Evolutionary conservation across 2,797 vertebrate genomes (phyloP).

Genomic region (Mormyrops attenuatus): DNA sequence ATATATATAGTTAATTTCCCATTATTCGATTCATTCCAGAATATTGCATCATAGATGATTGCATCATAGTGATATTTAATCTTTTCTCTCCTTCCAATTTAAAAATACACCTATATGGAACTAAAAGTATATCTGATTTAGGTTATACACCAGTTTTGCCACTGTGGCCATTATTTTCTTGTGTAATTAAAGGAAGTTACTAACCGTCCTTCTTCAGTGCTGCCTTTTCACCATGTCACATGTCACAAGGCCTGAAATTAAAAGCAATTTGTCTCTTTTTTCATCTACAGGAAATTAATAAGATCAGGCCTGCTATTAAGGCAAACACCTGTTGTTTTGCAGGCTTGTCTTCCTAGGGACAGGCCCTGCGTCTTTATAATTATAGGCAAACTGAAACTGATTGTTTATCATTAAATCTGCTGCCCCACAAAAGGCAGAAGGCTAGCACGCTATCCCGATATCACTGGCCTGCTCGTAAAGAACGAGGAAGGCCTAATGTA

Average conservation of each 20-base stretch:
- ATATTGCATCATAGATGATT: background rate
- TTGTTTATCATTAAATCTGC: background rate
- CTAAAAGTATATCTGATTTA: background rate
- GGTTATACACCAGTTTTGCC: background rate
- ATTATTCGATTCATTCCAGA: background rate
- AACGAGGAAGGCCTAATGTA: background rate
- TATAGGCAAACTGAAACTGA: background rate
- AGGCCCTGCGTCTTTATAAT: background rate
- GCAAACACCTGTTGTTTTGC: background rate
- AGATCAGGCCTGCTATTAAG: background rate
- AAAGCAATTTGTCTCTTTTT: background rate
- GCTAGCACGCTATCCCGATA: background rate
- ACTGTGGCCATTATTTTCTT: background rate
- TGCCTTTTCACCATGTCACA: background rate
- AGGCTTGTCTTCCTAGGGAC: background rate
- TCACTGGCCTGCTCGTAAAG: background rate
- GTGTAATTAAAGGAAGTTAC: background rate
- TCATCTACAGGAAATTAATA: constrained; percentile 4
- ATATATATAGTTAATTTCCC: background rate
- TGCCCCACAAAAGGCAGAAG: background rate
- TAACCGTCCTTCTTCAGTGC: background rate
- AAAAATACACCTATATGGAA: background rate
- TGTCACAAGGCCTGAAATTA: background rate
- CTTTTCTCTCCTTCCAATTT: background rate
- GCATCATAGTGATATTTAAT: too few species aligned